Conservation (phyloP, 2,113 vertebrate genomes). For the Toxotes jaculatrix region DNA sequence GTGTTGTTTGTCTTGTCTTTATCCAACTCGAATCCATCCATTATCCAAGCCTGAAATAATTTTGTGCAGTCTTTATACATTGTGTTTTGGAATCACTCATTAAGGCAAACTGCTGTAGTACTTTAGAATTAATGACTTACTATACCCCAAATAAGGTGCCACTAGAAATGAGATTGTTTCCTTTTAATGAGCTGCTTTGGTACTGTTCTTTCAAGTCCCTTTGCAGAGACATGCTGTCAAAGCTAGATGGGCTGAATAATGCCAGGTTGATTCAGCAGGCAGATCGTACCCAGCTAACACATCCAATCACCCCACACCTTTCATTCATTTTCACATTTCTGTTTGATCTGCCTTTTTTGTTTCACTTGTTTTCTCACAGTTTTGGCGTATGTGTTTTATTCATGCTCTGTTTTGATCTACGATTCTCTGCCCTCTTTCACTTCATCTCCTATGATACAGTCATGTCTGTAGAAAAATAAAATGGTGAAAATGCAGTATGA, state of each 20-base stretch:
- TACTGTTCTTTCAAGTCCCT: not conserved
- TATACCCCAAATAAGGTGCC: slow-evolving; percentile 47
- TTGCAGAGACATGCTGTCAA: slow-evolving; percentile 42
- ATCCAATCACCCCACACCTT: slow-evolving; percentile 29
- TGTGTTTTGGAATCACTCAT: slow-evolving; percentile 23
- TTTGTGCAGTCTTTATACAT: slow-evolving; percentile 17
- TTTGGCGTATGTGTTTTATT: slow-evolving; percentile 41
- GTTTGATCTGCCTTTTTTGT: slow-evolving; percentile 43
- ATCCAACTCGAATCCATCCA: not conserved
- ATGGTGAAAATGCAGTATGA: slow-evolving; percentile 11
- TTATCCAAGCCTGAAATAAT: not conserved
- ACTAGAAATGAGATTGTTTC: slow-evolving; percentile 35
- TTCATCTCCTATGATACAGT: slow-evolving; percentile 5
- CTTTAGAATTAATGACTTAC: slow-evolving; percentile 47
- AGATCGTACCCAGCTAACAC: slow-evolving; percentile 2
- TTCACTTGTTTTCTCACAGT: slow-evolving; percentile 31
- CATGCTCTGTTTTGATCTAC: slow-evolving; percentile 52
- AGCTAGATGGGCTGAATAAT: slow-evolving; percentile 39
- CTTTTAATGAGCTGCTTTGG: slow-evolving; percentile 53
- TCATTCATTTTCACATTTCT: slow-evolving; percentile 27
- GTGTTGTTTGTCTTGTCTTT: not conserved
- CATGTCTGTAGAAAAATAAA: not conserved
- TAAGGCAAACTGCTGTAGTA: slow-evolving; percentile 31
- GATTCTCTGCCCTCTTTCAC: slow-evolving; percentile 15
- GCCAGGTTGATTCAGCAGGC: slow-evolving; percentile 24